Conservation (phyloP, 2,888 invertebrate species). For the Dendrolimus houi region DNA sequence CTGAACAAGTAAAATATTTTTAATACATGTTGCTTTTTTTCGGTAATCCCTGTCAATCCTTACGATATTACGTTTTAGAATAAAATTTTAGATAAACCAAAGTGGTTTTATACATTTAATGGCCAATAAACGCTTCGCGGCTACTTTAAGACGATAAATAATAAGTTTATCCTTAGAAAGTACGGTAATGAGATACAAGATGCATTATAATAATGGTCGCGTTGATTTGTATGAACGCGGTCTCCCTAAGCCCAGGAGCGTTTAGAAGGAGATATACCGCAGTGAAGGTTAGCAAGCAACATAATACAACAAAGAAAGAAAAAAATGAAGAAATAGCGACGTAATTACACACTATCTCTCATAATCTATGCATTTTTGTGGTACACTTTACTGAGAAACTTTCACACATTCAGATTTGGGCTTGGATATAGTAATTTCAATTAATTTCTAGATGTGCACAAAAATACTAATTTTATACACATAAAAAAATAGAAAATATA, state of each 20-base stretch:
- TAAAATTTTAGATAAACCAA: not conserved
- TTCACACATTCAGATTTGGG: no score
- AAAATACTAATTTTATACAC: no score
- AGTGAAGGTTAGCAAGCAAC: constrained; percentile 2
- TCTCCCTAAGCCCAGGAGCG: constrained; percentile 41
- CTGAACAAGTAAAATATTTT: not conserved
- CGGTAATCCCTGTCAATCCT: not conserved
- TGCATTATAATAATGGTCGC: constrained; percentile 43
- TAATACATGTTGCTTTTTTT: not conserved
- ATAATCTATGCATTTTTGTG: no score
- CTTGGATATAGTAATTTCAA: no score
- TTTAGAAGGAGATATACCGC: constrained; percentile 25
- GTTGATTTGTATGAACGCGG: constrained; percentile 51
- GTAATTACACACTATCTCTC: no score
- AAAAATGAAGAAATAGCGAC: no score
- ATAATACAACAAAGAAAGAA: no score
- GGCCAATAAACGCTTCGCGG: not conserved
- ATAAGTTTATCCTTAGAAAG: constrained; percentile 54
- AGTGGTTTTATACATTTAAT: not conserved
- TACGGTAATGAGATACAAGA: constrained; percentile 42
- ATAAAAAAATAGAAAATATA: no score
- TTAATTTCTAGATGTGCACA: no score
- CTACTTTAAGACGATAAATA: constrained; percentile 37
- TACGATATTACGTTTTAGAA: not conserved
- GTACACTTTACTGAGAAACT: no score